Conservation (phyloP, 2,113 vertebrate species). For the Trogon surrucura region DNA sequence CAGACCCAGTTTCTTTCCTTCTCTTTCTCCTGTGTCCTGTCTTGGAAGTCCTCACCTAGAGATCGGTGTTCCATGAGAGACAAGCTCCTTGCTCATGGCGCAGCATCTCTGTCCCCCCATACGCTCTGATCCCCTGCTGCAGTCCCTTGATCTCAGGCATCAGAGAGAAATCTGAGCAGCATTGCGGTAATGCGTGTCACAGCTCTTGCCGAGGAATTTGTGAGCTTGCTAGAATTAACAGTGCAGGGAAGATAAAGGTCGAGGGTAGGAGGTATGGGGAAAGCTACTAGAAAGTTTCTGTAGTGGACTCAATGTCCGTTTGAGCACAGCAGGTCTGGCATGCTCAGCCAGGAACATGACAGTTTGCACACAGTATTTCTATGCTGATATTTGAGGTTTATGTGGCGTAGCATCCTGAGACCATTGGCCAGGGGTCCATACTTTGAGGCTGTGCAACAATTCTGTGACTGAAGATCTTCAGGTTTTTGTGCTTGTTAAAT, state of each 20-base stretch:
- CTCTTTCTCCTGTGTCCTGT: not conserved
- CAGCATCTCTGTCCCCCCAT: not conserved
- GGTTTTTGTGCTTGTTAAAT: not conserved
- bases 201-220: slow-evolving; percentile 3
- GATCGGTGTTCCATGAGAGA: not conserved
- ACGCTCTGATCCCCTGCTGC: not conserved
- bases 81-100: not conserved
- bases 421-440: rapidly evolving
- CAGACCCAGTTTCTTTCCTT: not conserved
- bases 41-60: not conserved
- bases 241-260: not conserved
- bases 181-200: not conserved
- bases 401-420: rapidly evolving
- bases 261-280: not conserved
- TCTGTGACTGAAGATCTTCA: not conserved
- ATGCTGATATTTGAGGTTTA: not conserved
- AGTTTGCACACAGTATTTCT: not conserved
- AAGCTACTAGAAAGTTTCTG: not conserved
- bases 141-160: slow-evolving; percentile 25
- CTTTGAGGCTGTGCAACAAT: not conserved
- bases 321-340: not conserved
- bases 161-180: not conserved
- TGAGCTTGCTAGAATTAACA: not conserved
- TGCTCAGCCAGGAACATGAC: not conserved
- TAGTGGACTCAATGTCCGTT: rapidly evolving